These are phyloP conservation scores for Lepisosteus osseus DNA, from an alignment of 2,113 vertebrate species.

Conservation along the genomic window DNA sequence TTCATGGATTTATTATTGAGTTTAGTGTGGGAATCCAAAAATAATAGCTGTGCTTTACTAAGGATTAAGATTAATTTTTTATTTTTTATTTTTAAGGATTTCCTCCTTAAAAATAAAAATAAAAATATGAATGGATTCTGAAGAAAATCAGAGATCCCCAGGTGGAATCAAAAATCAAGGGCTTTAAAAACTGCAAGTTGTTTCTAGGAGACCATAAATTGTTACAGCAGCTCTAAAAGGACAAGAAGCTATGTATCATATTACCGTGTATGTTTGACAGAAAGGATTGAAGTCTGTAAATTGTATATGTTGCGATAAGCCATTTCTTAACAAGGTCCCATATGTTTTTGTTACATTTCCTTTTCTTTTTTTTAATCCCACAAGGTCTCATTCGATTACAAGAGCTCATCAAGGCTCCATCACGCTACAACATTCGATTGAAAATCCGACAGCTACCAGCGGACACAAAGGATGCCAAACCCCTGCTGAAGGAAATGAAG, in stretches of 20 bases:
- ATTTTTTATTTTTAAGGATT: too few species aligned
- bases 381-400: constrained; percentile 95
- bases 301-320: neutral
- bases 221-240: constrained; percentile 1
- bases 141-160: too few species aligned
- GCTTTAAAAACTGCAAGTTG: too few species aligned
- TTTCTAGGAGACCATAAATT: neutral
- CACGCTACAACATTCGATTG: constrained; percentile 91
- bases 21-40: too few species aligned
- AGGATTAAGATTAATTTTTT: too few species aligned
- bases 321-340: constrained; percentile 13
- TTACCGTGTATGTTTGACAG: constrained; percentile 2
- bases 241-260: constrained; percentile 2
- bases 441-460: constrained; percentile 94
- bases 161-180: too few species aligned
- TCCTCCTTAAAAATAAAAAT: too few species aligned
- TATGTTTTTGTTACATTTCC: constrained; percentile 16
- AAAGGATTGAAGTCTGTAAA: neutral
- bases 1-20: too few species aligned
- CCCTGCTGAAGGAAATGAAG: constrained; percentile 97
- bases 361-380: constrained; percentile 50
- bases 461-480: constrained; percentile 94
- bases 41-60: too few species aligned
- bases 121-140: too few species aligned
- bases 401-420: constrained; percentile 97